Base-by-base conservation (phyloP, 1,140 invertebrate genomes). In the Neuroterus valhalla region DNA sequence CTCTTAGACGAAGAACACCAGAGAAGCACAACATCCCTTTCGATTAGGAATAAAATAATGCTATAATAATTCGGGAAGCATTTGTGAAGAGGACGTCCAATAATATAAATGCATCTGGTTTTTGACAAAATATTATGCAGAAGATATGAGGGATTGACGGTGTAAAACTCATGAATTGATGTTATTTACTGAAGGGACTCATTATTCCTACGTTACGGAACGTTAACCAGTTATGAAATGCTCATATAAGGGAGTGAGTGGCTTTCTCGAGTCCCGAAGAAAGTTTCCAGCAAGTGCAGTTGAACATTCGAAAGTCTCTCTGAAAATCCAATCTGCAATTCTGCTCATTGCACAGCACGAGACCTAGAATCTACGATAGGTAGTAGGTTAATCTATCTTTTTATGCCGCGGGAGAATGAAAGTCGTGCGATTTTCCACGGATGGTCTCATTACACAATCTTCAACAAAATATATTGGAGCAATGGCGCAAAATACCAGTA, bases 191-290 rank as follows among this genome's bases (percentile, higher is more conserved):
- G 21, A 70, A 66, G 38, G 26, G 38, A 50, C 26, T 44, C 46
- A 52, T 80, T 81, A 84, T 85, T 81, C 81, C 75, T 78, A 80
- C 80, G 86, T 88, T 85, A 87, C 84, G 87, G 86, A 87, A 88
- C 86, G 86, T 84, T 86, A 84, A 86, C 78, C 80, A 85, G 86
- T 89, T 89, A 89, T 87, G 87, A 89, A 89, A 88, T 88, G 82
- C 78, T 72, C 83, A 85, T 85, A 81, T 82, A 85, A 87, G 83
- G 84, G 80, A 84, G 78, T 78, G 76, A 82, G 79, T 80, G 81
- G 84, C 85, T 88, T 87, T 88, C 85, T 81, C 83, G 81, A 81
- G 79, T 83, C 82, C 72, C 80, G 81, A 81, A 88, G 88, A 89
- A 89, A 89, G 88, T 89, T 88, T 84, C 78, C 73, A 77, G 80